Evolutionary conservation across 1,140 invertebrate genomes (phyloP).

Genomic region (Cotesia glomerata): DNA sequence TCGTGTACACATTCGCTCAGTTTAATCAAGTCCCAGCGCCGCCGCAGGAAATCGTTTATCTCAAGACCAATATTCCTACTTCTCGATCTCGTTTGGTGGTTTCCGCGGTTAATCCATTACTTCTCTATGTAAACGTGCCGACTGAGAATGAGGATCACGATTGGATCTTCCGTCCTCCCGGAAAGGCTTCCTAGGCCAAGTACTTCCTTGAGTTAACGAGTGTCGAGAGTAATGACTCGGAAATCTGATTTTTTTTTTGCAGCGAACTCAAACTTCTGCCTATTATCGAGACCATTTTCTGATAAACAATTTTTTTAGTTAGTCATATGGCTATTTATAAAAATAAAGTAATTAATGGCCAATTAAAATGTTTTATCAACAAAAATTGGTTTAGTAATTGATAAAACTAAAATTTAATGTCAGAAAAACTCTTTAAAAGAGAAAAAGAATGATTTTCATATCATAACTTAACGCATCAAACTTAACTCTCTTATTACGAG

Average conservation of each 20-base stretch:
- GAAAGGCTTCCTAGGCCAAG: neutral
- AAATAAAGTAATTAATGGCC: no score
- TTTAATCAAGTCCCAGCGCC: neutral
- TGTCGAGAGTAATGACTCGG: constrained; percentile 23
- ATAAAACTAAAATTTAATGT: no score
- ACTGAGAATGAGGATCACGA: constrained; percentile 19
- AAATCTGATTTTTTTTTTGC: constrained; percentile 10
- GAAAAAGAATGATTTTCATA: no score
- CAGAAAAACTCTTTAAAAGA: no score
- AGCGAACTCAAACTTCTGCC: no score
- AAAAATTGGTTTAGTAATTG: no score
- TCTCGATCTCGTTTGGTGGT: constrained; percentile 28
- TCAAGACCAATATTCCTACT: constrained; percentile 28
- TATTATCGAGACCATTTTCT: no score
- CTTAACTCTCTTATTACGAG: no score
- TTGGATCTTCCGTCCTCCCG: constrained; percentile 20
- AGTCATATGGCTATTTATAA: no score
- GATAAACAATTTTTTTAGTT: no score
- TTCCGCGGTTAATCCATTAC: constrained; percentile 29
- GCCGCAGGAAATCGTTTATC: constrained; percentile 11
- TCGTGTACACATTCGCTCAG: neutral
- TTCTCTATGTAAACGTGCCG: constrained; percentile 29
- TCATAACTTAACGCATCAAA: no score
- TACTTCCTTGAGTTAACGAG: constrained; percentile 27
- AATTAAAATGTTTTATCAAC: no score